These are phyloP conservation scores for Tenualosa ilisha DNA, from an alignment of 2,797 vertebrate species.

Conservation along the genomic window DNA sequence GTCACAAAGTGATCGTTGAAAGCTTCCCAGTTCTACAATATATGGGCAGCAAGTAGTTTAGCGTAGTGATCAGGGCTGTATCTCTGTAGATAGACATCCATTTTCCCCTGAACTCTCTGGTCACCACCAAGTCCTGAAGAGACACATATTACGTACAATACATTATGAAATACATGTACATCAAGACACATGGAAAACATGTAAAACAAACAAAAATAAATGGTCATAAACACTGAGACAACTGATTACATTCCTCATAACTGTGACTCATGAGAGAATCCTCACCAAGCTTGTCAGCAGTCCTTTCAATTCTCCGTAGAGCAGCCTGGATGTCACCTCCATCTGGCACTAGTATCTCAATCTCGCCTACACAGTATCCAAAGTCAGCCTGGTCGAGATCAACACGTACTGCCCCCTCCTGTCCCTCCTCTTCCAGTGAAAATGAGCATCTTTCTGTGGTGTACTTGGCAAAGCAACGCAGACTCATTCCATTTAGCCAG, in stretches of 20 bases:
- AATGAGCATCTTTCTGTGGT: constrained; percentile 72
- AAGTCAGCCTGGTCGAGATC: constrained; percentile 80
- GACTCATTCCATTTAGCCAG: constrained; percentile 65
- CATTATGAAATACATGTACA: not conserved
- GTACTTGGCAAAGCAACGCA: constrained; percentile 74
- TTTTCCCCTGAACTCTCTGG: constrained; percentile 72
- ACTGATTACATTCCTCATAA: not conserved
- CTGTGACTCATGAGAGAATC: not conserved
- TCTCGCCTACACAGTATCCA: constrained; percentile 77
- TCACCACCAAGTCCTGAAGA: constrained; percentile 65
- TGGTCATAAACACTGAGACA: not conserved
- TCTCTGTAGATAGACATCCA: constrained; percentile 71
- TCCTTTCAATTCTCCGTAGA: constrained; percentile 67
- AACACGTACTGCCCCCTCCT: constrained; percentile 58
- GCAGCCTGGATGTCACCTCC: constrained; percentile 67
- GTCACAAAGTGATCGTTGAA: not conserved
- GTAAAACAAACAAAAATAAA: not conserved
- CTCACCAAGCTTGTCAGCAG: constrained; percentile 73
- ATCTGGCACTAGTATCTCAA: constrained; percentile 75
- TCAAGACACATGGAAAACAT: too few relatives aligned
- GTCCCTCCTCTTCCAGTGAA: constrained; percentile 57
- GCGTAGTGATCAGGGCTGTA: constrained; percentile 71
- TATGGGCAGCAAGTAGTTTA: constrained; percentile 62
- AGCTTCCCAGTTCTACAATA: constrained; percentile 58
- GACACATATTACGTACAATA: constrained; percentile 18